phyloP scores from a whole-genome alignment of 2,888 invertebrate genomes.

The Agriotes lineatus region DNA sequence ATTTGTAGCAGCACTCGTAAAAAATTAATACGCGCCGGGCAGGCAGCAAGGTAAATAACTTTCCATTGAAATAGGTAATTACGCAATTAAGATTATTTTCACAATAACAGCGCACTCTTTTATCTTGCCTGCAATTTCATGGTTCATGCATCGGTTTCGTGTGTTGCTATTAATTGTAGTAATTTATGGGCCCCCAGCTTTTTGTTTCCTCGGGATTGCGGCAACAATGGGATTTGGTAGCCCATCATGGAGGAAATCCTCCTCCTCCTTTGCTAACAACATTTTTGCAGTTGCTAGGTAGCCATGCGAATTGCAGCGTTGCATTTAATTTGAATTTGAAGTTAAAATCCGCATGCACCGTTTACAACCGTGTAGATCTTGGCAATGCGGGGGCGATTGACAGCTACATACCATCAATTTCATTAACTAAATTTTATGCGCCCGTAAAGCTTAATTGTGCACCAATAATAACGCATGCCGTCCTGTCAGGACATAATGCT shows the following conservation, averaged over 20 bases:
- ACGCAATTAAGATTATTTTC: slow-evolving; percentile 37
- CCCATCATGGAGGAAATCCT: no score
- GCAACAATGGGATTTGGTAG: background rate
- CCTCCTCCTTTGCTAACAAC: no score
- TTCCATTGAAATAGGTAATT: slow-evolving; percentile 38
- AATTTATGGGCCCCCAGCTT: slow-evolving; percentile 27
- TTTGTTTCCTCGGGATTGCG: background rate
- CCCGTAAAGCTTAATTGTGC: slow-evolving; percentile 18
- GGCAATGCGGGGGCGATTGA: slow-evolving; percentile 15
- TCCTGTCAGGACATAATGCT: slow-evolving; percentile 6
- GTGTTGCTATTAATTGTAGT: slow-evolving; percentile 29
- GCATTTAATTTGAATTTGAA: background rate
- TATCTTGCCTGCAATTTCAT: slow-evolving; percentile 32
- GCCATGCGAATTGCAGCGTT: background rate
- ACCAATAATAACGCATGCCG: slow-evolving; percentile 23
- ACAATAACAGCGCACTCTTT: slow-evolving; percentile 30
- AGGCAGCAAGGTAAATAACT: slow-evolving; percentile 35
- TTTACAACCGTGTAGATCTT: slow-evolving; percentile 2
- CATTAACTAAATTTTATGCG: slow-evolving; percentile 23
- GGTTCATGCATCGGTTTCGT: slow-evolving; percentile 39
- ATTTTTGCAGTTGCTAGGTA: no score
- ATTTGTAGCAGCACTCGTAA: slow-evolving; percentile 30
- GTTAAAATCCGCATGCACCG: background rate
- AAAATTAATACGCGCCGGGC: slow-evolving; percentile 25
- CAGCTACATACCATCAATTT: slow-evolving; percentile 21